These are phyloP conservation scores for Nycticebus coucang DNA, from an alignment of 2,113 vertebrate genomes.

Conservation along the genomic window DNA sequence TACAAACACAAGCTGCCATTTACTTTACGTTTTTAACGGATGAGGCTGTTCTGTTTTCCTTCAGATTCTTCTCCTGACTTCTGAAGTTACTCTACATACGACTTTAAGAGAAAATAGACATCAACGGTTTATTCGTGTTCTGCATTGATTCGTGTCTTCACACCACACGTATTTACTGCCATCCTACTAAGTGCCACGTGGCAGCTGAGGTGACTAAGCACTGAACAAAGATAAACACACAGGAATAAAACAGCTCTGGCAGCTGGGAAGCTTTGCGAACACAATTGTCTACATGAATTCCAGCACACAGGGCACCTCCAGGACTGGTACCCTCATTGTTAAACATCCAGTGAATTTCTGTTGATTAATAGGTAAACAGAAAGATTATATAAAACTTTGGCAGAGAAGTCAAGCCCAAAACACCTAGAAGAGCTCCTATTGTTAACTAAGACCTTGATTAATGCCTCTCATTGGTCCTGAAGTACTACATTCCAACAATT, in stretches of 20 bases:
- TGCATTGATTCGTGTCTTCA: not conserved
- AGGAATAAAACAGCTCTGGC: not conserved
- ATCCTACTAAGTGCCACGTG: not conserved
- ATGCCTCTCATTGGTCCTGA: not conserved
- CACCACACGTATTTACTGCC: not conserved
- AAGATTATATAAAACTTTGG: not conserved
- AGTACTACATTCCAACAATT: not conserved
- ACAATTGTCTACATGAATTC: too few relatives aligned
- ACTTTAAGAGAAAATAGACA: not conserved
- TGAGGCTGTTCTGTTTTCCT: not conserved
- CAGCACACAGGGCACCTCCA: not conserved
- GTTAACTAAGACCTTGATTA: not conserved
- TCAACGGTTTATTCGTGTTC: not conserved
- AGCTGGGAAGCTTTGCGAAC: not conserved
- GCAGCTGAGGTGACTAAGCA: not conserved
- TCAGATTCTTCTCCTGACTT: not conserved
- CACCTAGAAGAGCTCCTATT: not conserved
- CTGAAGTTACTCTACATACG: not conserved
- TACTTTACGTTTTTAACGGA: not conserved
- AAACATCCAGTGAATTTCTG: not conserved
- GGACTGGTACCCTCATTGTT: not conserved
- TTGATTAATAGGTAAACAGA: not conserved
- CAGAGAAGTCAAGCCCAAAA: not conserved
- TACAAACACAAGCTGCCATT: not conserved
- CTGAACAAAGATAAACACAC: not conserved